A percentile compares a stretch with the other conserved stretches of the same genome.
phyloP scores from a whole-genome alignment of 2,797 vertebrate genomes.

The Octomys mimax region DNA sequence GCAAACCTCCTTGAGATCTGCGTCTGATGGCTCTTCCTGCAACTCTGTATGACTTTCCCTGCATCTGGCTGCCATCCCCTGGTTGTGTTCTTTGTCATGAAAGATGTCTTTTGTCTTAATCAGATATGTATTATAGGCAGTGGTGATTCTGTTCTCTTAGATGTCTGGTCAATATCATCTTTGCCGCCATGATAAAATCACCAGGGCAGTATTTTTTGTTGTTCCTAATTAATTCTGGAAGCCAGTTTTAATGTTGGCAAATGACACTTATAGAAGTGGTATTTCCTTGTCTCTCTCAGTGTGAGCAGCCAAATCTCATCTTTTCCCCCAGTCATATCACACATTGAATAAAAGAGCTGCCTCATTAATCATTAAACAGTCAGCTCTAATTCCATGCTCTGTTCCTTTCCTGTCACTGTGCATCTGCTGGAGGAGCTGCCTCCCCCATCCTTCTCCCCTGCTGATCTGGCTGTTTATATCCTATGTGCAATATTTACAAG shows the following conservation, averaged over 20 bases:
- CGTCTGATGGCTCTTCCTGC: background rate
- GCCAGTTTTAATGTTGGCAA: background rate
- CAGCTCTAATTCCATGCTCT: constrained; percentile 9
- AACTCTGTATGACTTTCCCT: background rate
- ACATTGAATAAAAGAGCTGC: constrained; percentile 36
- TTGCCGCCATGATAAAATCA: background rate
- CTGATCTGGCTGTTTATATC: constrained; percentile 64
- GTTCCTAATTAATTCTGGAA: constrained; percentile 45
- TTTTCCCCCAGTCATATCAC: background rate
- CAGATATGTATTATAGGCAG: background rate
- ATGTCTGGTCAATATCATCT: background rate
- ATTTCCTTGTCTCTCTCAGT: constrained; percentile 23
- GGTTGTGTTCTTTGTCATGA: background rate
- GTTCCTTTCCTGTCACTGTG: constrained; percentile 34
- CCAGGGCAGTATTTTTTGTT: constrained; percentile 37
- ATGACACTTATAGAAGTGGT: constrained; percentile 11
- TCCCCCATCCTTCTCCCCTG: background rate
- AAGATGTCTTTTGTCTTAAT: background rate
- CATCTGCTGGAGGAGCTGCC: constrained; percentile 17
- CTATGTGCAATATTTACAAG: constrained; percentile 70
- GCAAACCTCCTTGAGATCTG: background rate
- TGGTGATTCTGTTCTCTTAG: constrained; percentile 1
- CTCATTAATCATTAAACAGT: constrained; percentile 65
- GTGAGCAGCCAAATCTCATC: background rate
- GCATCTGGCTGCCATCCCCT: background rate